Base-by-base conservation (phyloP, 2,113 vertebrate species). In the Toxotes jaculatrix region DNA sequence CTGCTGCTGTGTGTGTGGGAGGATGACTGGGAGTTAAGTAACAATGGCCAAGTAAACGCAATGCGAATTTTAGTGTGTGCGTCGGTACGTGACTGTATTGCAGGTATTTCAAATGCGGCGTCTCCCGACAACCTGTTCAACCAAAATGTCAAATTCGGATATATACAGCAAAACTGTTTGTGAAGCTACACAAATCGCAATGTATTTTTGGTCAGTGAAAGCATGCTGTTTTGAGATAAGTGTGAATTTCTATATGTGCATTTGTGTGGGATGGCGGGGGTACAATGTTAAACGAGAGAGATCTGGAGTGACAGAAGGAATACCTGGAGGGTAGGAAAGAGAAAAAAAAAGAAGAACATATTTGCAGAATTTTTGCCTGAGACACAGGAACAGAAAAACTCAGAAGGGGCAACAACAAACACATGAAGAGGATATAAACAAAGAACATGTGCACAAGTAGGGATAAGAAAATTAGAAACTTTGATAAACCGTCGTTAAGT, bases 1-100 rank as follows among this genome's bases (percentile, higher is more conserved):
- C 80, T 89, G 76, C 66, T 64, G 36, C 60, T 67, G 57, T 66
- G 66, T 51, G 84, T 84, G 88, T 91, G 88, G 87, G 92, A 85
- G 86, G 87, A 89, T 86, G 85, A 91, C 91, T 87, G 85, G 80
- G 86, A 91, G 86, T 89, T 90, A 90, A 89, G 82, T 76, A 87
- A 91, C 86, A 90, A 90, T 77, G 76, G 87, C 74, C 84, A 72
- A 83, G 72, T 79, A 75, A 90, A 82, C 40, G 78, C 72, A 72
- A 17, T 65, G 51, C 16, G 17, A 57, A 67, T 88, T 74, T 71
- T 36, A 27, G 61, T 40, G 60, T n/a, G 65, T 70, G 51, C n/a
- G 43, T 79, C 34, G 60, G 62, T 62, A 70, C 32, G 45, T 78
- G 62, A 13, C 38, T 85, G 62, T 49, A 49, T 65, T 32, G 34